Conservation (phyloP, 2,888 invertebrate genomes). For the Malthinus flaveolus region DNA sequence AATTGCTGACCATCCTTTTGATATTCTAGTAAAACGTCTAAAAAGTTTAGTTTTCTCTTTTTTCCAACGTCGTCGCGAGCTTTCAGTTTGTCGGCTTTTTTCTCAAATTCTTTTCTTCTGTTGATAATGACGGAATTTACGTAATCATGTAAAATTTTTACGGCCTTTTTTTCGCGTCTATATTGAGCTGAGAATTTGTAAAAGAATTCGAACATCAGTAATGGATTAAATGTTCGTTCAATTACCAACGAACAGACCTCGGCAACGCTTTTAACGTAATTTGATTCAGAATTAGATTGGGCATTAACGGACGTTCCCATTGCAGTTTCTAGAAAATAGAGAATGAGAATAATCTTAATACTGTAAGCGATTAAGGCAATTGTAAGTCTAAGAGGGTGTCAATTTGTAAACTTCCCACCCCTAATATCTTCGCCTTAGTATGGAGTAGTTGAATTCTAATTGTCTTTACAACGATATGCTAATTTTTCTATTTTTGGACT, state of each 20-base stretch:
- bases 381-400: too few relatives aligned
- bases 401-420: too few relatives aligned
- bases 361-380: too few relatives aligned
- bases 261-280: slow-evolving; percentile 74
- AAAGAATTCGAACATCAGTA: slow-evolving; percentile 57
- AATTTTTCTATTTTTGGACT: too few relatives aligned
- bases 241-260: slow-evolving; percentile 50
- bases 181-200: slow-evolving; percentile 62
- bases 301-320: slow-evolving; percentile 80
- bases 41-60: slow-evolving; percentile 1
- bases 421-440: too few relatives aligned
- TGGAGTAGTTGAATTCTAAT: too few relatives aligned
- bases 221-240: slow-evolving; percentile 49
- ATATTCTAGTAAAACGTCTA: slow-evolving; percentile 41
- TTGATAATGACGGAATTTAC: slow-evolving; percentile 61
- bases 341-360: too few relatives aligned
- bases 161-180: slow-evolving; percentile 56
- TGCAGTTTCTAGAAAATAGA: slow-evolving; percentile 12
- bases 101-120: slow-evolving; percentile 46
- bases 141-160: slow-evolving; percentile 59
- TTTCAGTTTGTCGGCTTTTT: background rate
- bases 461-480: too few relatives aligned
- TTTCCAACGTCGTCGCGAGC: slow-evolving; percentile 51
- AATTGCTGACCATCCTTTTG: slow-evolving; percentile 36
- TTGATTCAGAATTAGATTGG: slow-evolving; percentile 68